phyloP scores from a whole-genome alignment of 2,797 vertebrate species.

The Prunella strophiata region DNA sequence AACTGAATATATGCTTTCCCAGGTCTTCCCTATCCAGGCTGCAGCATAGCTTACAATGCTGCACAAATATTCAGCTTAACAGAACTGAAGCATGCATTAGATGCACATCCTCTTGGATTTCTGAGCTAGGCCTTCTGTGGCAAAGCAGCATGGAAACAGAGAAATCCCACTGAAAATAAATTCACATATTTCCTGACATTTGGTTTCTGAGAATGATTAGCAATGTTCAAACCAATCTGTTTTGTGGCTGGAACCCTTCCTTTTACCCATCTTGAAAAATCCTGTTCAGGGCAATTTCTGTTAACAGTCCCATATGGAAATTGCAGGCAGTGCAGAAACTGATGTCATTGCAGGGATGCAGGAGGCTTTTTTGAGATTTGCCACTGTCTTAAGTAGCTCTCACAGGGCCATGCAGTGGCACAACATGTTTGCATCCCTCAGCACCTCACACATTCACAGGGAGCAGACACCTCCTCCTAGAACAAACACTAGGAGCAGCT shows the following conservation, averaged over 20 bases:
- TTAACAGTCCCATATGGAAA: not conserved
- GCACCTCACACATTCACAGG: not conserved
- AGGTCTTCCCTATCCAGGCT: not conserved
- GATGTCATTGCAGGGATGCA: not conserved
- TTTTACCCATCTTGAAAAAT: not conserved
- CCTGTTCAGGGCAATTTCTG: not conserved
- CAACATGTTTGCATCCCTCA: not conserved
- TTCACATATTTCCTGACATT: not conserved
- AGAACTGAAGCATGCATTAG: not conserved
- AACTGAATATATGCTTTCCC: not conserved
- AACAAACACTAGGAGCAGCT: not conserved
- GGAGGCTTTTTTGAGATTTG: not conserved
- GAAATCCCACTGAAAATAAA: not conserved
- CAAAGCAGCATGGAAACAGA: not conserved
- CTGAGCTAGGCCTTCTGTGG: not conserved
- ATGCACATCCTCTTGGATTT: not conserved
- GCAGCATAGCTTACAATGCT: not conserved
- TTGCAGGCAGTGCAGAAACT: not conserved
- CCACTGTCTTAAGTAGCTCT: not conserved
- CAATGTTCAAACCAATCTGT: not conserved
- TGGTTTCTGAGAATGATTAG: not conserved
- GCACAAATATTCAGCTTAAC: not conserved
- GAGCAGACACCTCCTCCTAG: not conserved
- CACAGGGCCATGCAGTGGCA: not conserved
- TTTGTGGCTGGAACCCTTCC: not conserved